Base-by-base conservation (phyloP, 2,888 invertebrate genomes). In the Apamea sordens region DNA sequence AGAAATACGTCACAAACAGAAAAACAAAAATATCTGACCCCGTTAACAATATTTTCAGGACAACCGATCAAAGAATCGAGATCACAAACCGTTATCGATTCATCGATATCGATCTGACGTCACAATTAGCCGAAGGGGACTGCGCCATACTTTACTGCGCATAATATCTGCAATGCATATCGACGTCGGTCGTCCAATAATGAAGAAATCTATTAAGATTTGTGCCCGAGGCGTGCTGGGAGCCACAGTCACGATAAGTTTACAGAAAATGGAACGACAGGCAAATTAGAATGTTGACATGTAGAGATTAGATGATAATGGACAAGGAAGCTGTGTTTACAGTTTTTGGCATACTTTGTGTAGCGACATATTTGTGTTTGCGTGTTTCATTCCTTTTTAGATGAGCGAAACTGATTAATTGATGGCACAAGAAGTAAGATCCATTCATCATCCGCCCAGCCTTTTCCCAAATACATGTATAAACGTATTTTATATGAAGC, bases 181-280 rank as follows among this genome's bases (percentile, higher is more conserved):
- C 89, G 89, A 88, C 82, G 75, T 84, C 71, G 83, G 80, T 86
- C 86, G 81, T 86, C 84, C 77, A 85, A 85, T 91, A 91, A 92
- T 92, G 90, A 92, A 92, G 91, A 92, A 92, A 92, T 92, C 92
- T 91, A 91, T 92, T 92, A 91, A 89, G 89, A 71, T 80, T 83
- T 79, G 82, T 47, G 86, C 86, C 87, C 70, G 77, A 72, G 87
- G 89, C 89, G 10, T 28, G 76, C 80, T 85, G 77, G 86, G 68
- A 83, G 82, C 80, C 70, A 67, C 50, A 77, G 82, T 85, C 86
- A 88, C 84, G 85, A 83, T 78, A 75, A 81, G 65, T 84, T 88
- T 70, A 80, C 84, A 83, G 82, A 86, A 88, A 89, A 87, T 89
- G 82, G 86, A 79, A 78, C 89, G 85, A 86, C 88, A 84, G 82